Evolutionary conservation across 2,113 vertebrate species (phyloP).

Genomic region (Epinephelus fuscoguttatus): DNA sequence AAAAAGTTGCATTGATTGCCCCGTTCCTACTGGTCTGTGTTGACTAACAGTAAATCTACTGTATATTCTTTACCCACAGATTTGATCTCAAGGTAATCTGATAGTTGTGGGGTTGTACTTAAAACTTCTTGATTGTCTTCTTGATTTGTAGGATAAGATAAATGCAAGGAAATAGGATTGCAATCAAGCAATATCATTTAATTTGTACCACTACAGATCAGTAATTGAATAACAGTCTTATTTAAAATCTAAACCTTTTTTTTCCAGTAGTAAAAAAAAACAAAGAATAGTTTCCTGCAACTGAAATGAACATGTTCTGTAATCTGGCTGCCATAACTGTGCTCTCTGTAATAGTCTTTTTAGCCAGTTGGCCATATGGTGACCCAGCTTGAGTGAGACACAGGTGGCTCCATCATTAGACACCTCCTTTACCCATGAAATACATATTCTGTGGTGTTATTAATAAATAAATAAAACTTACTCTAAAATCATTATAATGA

Average conservation of each 20-base stretch:
- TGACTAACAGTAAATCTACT: no score
- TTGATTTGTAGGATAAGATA: neutral
- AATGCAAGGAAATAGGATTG: neutral
- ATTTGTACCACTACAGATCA: neutral
- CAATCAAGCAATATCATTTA: neutral
- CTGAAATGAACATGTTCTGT: conserved; percentile 10
- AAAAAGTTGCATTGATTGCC: no score
- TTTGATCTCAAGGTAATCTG: neutral
- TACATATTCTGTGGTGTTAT: neutral
- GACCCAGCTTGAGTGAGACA: conserved; percentile 53
- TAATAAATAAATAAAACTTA: neutral
- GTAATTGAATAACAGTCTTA: no score
- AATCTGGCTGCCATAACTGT: neutral
- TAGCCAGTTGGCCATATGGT: conserved; percentile 65
- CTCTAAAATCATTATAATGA: neutral
- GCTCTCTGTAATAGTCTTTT: conserved; percentile 14
- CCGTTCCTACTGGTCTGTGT: no score
- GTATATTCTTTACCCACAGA: no score
- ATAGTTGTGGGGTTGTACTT: neutral
- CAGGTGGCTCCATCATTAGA: conserved; percentile 26
- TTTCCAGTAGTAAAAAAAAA: neutral
- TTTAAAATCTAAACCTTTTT: neutral
- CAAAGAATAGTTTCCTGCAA: neutral
- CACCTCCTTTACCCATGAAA: neutral
- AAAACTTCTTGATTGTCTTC: neutral